A percentile compares a stretch with the other conserved stretches of the same genome.
phyloP scores from a whole-genome alignment of 2,888 invertebrate species.

The Phortica magna region DNA sequence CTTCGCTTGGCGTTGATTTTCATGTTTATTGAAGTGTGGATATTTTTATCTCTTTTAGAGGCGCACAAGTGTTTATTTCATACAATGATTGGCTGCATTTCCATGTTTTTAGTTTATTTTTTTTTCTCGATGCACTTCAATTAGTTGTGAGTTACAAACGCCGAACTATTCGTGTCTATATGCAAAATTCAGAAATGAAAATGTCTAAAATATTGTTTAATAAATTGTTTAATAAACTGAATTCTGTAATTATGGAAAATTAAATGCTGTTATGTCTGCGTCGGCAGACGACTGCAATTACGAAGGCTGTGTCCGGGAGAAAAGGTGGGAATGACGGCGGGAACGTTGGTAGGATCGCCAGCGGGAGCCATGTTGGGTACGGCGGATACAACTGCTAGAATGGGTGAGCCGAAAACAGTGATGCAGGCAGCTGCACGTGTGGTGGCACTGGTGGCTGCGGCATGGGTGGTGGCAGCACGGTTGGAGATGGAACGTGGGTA shows the following conservation, averaged over 20 bases:
- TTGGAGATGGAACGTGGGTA: too few relatives aligned
- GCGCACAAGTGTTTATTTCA: slow-evolving; percentile 70
- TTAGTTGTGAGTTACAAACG: neutral
- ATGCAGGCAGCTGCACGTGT: too few relatives aligned
- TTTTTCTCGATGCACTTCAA: neutral
- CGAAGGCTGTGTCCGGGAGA: too few relatives aligned
- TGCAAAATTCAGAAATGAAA: neutral
- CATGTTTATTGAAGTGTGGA: slow-evolving; percentile 73
- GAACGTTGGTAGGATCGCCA: too few relatives aligned
- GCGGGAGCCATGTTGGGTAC: too few relatives aligned
- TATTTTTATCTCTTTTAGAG: slow-evolving; percentile 72
- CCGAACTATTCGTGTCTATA: neutral
- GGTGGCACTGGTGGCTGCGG: too few relatives aligned
- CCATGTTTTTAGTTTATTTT: neutral
- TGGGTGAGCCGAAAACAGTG: too few relatives aligned
- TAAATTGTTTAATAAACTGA: neutral
- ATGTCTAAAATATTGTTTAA: neutral
- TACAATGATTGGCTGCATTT: slow-evolving; percentile 53
- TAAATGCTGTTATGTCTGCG: too few relatives aligned
- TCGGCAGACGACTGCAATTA: too few relatives aligned
- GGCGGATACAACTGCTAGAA: too few relatives aligned
- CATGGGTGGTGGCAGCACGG: too few relatives aligned
- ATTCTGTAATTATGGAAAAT: neutral
- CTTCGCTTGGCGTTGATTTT: slow-evolving; percentile 59
- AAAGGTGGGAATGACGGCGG: too few relatives aligned